Percentiles rank a stretch among this genome's conserved stretches.
These are phyloP conservation scores for Penaeus chinensis DNA, from an alignment of 1,140 invertebrate genomes.

Conservation along the genomic window DNA sequence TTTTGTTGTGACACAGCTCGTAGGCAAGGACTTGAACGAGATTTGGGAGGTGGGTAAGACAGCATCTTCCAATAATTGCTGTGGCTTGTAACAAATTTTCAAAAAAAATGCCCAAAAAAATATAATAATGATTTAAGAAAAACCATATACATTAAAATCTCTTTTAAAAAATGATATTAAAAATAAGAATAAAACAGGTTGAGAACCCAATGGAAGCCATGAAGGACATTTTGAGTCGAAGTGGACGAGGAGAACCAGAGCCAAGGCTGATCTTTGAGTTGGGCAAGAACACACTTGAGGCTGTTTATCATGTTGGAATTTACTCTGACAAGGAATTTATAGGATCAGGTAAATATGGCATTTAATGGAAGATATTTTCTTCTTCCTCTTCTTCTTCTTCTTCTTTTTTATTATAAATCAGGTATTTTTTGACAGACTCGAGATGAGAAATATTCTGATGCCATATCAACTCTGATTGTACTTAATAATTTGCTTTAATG, in stretches of 20 bases:
- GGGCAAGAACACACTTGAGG: conserved; percentile 82
- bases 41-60: conserved; percentile 74
- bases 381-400: background rate
- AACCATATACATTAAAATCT: background rate
- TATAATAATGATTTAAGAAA: too few species aligned
- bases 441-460: background rate
- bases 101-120: too few species aligned
- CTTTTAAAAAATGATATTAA: background rate
- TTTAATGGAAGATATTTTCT: background rate
- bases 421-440: background rate
- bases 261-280: conserved; percentile 82
- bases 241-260: conserved; percentile 75
- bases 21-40: conserved; percentile 83
- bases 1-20: conserved; percentile 84
- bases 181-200: conserved; percentile 68
- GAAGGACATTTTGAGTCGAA: conserved; percentile 72
- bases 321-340: conserved; percentile 85
- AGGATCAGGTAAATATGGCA: conserved; percentile 77
- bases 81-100: background rate
- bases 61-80: background rate
- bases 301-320: conserved; percentile 85
- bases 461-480: background rate
- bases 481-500: too few species aligned
- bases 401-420: background rate
- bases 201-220: conserved; percentile 81